phyloP scores from a whole-genome alignment of 2,113 vertebrate species.

The Sapajus apella region DNA sequence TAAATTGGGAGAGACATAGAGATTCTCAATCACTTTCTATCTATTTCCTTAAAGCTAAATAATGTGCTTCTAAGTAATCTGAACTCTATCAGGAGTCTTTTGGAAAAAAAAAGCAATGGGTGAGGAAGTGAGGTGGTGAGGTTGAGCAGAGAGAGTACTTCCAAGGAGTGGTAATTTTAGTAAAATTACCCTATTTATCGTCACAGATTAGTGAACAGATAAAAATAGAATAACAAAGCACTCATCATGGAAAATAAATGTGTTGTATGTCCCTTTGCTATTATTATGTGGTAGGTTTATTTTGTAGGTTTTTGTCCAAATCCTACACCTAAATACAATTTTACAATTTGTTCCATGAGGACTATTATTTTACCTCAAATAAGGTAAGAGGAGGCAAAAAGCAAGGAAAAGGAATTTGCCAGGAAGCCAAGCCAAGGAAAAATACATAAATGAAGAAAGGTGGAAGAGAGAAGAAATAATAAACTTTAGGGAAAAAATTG shows the following conservation, averaged over 20 bases:
- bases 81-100: not conserved
- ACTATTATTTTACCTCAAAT: slow-evolving; percentile 15
- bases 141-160: not conserved
- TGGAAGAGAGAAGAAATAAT: not conserved
- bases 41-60: not conserved
- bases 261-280: not conserved
- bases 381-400: not conserved
- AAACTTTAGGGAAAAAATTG: not conserved
- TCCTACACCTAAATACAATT: not conserved
- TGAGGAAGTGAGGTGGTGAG: not conserved
- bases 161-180: not conserved
- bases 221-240: slow-evolving; percentile 27
- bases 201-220: not conserved
- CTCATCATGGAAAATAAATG: not conserved
- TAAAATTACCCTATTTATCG: slow-evolving; percentile 12
- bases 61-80: not conserved
- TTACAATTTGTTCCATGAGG: not conserved
- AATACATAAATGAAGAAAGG: not conserved
- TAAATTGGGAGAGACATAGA: not conserved
- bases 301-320: slow-evolving; percentile 20
- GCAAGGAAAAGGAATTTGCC: not conserved
- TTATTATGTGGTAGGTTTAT: not conserved
- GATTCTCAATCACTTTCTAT: not conserved
- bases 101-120: not conserved
- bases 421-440: not conserved